Base-by-base conservation (phyloP, 2,888 invertebrate species). In the Plagiodera versicolora region DNA sequence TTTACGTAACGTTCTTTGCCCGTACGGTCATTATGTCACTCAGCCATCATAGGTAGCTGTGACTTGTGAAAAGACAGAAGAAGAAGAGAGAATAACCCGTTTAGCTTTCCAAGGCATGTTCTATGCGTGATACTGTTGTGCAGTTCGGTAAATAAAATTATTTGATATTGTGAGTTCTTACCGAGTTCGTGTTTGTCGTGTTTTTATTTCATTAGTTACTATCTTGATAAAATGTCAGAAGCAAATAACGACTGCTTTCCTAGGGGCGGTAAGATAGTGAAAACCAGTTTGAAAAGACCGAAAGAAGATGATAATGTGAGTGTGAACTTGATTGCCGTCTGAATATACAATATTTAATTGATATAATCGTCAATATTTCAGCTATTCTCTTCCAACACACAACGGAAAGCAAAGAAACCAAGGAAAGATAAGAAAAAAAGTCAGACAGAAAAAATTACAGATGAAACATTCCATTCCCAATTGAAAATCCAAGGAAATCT, bases 171-270 rank as follows among this genome's bases (percentile, higher is more conserved):
- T n/a, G n/a, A n/a, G n/a, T n/a, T n/a, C n/a, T n/a, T n/a, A n/a
- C n/a, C n/a, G n/a, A n/a, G n/a, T n/a, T n/a, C n/a, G n/a, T n/a
- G n/a, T n/a, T n/a, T n/a, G n/a, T n/a, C n/a, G n/a, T n/a, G n/a
- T n/a, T n/a, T n/a, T n/a, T n/a, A n/a, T n/a, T n/a, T n/a, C n/a
- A n/a, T n/a, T n/a, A n/a, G n/a, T n/a, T n/a, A n/a, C n/a, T n/a
- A n/a, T n/a, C n/a, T n/a, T n/a, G 6, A n/a, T 1, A 54, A 28
- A 48, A 58, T 54, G 58, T 19, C 24, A 3, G 53, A 57, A 48
- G 45, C 18, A 20, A 79, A 78, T 51, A 85, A 85, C 69, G 84
- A 84, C 72, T 83, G 82, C 72, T 85, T 85, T 75, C 85, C 85
- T 11, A 81, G 85, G 59, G 85, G 85, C 52, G 84, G 85, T 9